Evolutionary conservation across 1,140 invertebrate genomes (phyloP), one percentile per base, ranked within the genome.

Genomic region (Drosophila guanche): DNA sequence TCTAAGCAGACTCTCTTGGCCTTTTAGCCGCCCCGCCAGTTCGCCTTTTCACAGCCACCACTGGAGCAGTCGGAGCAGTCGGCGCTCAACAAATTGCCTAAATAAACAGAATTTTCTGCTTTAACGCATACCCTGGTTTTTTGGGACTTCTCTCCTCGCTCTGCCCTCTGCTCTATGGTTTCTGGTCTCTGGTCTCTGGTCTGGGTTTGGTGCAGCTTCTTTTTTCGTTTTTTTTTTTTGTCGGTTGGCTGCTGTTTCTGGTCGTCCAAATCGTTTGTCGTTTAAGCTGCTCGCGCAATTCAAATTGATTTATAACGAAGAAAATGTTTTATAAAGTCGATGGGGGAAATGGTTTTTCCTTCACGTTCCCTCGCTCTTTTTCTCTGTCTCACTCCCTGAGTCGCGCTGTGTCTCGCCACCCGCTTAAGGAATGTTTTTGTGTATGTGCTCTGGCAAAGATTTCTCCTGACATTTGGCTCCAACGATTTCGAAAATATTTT

Each of bases 261-360:
- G 29, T 33, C 10, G 63, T 68, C 43, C 51, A 56, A 78, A 71
- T 66, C 67, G 75, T 71, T 77, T 77, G 74, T 72, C 71, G 58
- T 61, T 80, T 71, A 60, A 61, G 77, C 66, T 75, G 54, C 50
- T 67, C 62, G 73, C 72, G 71, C 72, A 72, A 76, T 67, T 81
- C 61, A 81, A 81, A 81, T 81, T 81, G 78, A 81, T 81, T 81
- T 81, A 80, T 67, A 68, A 67, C 72, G 46, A 45, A 53, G 58
- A 76, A 37, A 76, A 72, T 66, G 59, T 72, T 62, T 57, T 61
- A 78, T 56, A 54, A 63, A 76, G 71, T 71, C 60, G 57, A 46
- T 58, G 51, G 50, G 56, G 59, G 41, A 73, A 65, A 73, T 52
- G 62, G 25, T 20, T 25, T 47, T 37, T 42, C 41, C n/a, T 41